These are phyloP conservation scores for Gyrodactylus bullatarudis DNA, from an alignment of 1,140 invertebrate genomes.

Conservation along the genomic window DNA sequence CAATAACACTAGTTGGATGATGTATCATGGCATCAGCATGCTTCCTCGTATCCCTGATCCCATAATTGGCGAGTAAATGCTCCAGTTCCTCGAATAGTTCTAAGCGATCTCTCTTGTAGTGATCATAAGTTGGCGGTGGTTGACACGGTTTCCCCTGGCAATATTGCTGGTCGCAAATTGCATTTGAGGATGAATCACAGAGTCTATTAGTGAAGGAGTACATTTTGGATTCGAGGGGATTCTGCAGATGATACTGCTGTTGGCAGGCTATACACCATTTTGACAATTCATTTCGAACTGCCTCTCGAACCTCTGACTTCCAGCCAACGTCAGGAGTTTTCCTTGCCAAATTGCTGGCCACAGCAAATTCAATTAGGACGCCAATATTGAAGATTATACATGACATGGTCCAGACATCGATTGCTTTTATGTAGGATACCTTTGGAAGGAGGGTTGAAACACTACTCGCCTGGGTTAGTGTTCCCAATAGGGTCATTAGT, in stretches of 20 bases:
- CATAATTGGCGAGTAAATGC: background rate
- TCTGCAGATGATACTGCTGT: background rate
- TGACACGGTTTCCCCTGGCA: background rate
- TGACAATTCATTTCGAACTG: constrained; percentile 1
- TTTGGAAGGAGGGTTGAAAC: background rate
- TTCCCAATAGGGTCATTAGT: constrained; percentile 3
- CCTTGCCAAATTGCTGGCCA: constrained; percentile 11
- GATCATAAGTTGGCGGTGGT: background rate
- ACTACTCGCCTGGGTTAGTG: constrained; percentile 3
- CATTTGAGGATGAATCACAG: background rate
- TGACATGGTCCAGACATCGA: constrained; percentile 32
- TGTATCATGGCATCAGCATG: background rate
- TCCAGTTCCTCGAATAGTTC: background rate
- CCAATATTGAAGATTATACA: constrained; percentile 21
- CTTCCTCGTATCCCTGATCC: background rate
- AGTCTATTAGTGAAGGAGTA: too few species aligned
- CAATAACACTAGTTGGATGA: background rate
- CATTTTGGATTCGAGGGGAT: background rate
- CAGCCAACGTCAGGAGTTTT: background rate
- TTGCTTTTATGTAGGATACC: constrained; percentile 11
- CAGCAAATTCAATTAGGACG: constrained; percentile 15
- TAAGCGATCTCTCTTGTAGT: background rate
- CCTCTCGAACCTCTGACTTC: constrained; percentile 1
- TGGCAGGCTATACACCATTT: background rate
- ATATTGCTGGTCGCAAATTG: background rate